Percentiles rank a stretch among this genome's conserved stretches.
Conservation (phyloP, 30 jellyfish, hydroid and myxozoan species). For the Aurelia sp. region DNA sequence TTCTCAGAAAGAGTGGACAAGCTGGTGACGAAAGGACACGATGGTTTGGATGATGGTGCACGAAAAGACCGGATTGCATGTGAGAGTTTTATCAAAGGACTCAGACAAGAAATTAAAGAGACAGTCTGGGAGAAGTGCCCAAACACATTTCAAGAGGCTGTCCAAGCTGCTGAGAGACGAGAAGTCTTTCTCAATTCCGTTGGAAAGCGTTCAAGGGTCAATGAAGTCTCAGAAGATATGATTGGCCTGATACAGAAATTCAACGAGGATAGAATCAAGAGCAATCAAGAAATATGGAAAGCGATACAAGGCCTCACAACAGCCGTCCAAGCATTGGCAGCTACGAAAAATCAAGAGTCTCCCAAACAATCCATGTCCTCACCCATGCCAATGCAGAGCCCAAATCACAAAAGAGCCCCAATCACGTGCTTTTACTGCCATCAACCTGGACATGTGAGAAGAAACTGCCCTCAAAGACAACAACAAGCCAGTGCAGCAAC, state of each 20-base stretch:
- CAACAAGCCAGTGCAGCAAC: too few species aligned
- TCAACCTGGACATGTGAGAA: constrained; percentile 47
- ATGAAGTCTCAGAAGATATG: constrained; percentile 37
- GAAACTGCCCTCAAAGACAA: constrained; percentile 46
- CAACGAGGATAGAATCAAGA: constrained; percentile 36
- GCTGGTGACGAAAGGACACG: constrained; percentile 58
- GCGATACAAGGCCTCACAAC: constrained; percentile 50
- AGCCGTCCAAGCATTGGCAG: constrained; percentile 57
- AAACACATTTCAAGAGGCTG: constrained; percentile 50
- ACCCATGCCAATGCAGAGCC: too few species aligned
- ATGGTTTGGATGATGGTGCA: constrained; percentile 53
- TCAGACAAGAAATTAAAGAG: constrained; percentile 50
- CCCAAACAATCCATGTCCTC: too few species aligned
- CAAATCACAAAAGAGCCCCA: neutral
- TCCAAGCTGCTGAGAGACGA: constrained; percentile 37
- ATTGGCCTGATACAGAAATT: constrained; percentile 41
- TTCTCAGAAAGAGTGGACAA: constrained; percentile 45
- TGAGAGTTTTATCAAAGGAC: constrained; percentile 54
- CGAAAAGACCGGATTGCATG: constrained; percentile 60
- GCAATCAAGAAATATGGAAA: constrained; percentile 52
- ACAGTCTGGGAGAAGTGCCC: constrained; percentile 70
- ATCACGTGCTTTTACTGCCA: constrained; percentile 38
- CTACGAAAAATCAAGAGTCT: too few species aligned
- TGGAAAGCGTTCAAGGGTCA: constrained; percentile 43
- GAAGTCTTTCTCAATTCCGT: constrained; percentile 44